Evolutionary conservation across 2,888 invertebrate genomes (phyloP).

Genomic region (Spicauda simplicius): DNA sequence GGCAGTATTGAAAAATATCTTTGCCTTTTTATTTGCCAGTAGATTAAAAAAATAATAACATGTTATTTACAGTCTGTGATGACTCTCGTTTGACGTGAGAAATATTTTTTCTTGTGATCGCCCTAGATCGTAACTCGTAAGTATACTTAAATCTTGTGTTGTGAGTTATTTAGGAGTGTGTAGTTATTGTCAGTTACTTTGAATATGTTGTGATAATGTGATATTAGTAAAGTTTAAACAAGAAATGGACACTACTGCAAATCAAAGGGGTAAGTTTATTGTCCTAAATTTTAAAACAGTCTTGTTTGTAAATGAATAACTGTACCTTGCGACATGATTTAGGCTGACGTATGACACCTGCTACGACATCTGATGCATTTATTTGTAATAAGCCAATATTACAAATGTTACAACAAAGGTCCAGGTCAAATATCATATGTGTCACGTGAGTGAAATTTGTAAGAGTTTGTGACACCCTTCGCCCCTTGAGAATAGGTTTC

Average conservation of each 20-base stretch:
- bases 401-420: slow-evolving; percentile 24
- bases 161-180: slow-evolving; percentile 37
- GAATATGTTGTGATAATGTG: slow-evolving; percentile 70
- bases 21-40: not conserved
- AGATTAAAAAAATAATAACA: not conserved
- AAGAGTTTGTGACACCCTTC: slow-evolving; percentile 11
- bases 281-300: slow-evolving; percentile 47
- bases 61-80: slow-evolving; percentile 26
- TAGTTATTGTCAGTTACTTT: slow-evolving; percentile 23
- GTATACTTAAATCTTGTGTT: slow-evolving; percentile 41
- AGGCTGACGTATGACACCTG: slow-evolving; percentile 60
- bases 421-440: slow-evolving; percentile 4
- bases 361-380: slow-evolving; percentile 44
- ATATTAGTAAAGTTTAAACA: slow-evolving; percentile 55
- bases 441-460: slow-evolving; percentile 33
- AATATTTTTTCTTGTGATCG: slow-evolving; percentile 56
- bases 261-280: slow-evolving; percentile 74
- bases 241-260: slow-evolving; percentile 79
- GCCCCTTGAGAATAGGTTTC: slow-evolving; percentile 34
- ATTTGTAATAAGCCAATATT: slow-evolving; percentile 37
- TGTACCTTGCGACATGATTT: slow-evolving; percentile 70
- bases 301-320: slow-evolving; percentile 81
- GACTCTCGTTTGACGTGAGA: slow-evolving; percentile 43
- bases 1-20: not conserved
- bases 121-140: slow-evolving; percentile 53